Evolutionary conservation across 2,113 vertebrate species (phyloP), one percentile per base, ranked within the genome.

Genomic region (Hyperoodon ampullatus): DNA sequence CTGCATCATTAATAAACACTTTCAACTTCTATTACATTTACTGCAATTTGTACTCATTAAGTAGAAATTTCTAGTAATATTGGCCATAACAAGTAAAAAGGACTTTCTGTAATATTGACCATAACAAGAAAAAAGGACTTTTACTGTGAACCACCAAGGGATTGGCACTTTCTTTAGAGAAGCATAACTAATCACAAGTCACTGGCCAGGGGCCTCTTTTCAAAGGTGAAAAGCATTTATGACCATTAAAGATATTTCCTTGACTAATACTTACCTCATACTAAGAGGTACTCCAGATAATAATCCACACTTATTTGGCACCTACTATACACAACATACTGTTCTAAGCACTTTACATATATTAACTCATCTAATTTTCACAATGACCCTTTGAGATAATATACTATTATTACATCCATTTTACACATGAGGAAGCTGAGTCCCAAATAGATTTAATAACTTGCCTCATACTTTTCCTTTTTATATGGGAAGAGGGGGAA

Each of bases 331-430:
- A 80, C 35, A 80, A 23, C 6, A 28, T 74, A 55, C 5, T 85
- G 30, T 68, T 58, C 28, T 42, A 75, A 81, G 11, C 3, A 2
- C 13, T 92, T 81, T 81, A 33, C 3, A 24, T 81, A 47, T 82
- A 26, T 92, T 82, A 96, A 71, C 1, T 90, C 63, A 81, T 68
- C 21, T 39, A 16, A 55, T 70, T 81, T 95, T 95, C 44, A 93
- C 61, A 89, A 4, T 77, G 39, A 53, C 6, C 13, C 8, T 82
- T 26, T 65, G 26, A 77, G 23, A 6, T 61, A 92, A 50, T 1
- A n/a, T n/a, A 23, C 58, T 58, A 6, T 63, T n/a, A 39, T 60
- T 66, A 65, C 74, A 16, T 74, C 77, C 8, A 28, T 53, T 90
- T 81, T 39, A 58, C 23, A 61, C 6, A 33, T 24, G 13, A 47